Evolutionary conservation across 2,797 vertebrate species (phyloP), one percentile per base, ranked within the genome.

Genomic region (Pygocentrus nattereri): DNA sequence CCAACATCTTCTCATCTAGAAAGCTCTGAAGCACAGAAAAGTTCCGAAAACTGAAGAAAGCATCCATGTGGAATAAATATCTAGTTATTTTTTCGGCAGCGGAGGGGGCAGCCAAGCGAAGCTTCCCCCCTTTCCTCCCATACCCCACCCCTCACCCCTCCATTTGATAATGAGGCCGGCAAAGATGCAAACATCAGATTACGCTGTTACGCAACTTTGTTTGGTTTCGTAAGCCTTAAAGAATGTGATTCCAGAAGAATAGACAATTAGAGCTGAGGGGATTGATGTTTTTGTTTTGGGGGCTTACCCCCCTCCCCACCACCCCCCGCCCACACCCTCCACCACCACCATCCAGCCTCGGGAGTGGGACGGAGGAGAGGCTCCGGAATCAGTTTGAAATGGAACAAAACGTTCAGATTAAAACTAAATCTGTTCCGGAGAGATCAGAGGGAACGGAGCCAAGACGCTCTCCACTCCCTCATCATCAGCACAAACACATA

Each of bases 171-270:
- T 76, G 70, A 78, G 71, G 70, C 75, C 23, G 23, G 50, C 77
- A 74, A 87, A 87, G 79, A 91, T 85, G 58, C 81, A 76, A 76
- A 74, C 19, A 81, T 75, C 81, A 85, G 87, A 91, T 92, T 84
- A 88, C 82, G 82, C 58, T 56, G 71, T 87, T 85, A 81, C 76
- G 73, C 86, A 90, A 82, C 86, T 84, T 54, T 5, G 69, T 58
- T 61, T 77, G 21, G 76, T 78, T 84, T 76, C 59, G 67, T 85
- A 85, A 88, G 91, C 80, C 74, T 82, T 79, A 1, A 59, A 72
- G 62, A 38, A 82, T 85, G 79, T 54, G 41, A 70, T 79, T 86
- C 52, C 82, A 62, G 83, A 54, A 68, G 83, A 81, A 78, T 86
- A 82, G 68, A 74, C 50, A 74, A 80, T 74, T 58, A 74, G 50